phyloP scores from a whole-genome alignment of 2,797 vertebrate genomes.

The Forpus xanthops region DNA sequence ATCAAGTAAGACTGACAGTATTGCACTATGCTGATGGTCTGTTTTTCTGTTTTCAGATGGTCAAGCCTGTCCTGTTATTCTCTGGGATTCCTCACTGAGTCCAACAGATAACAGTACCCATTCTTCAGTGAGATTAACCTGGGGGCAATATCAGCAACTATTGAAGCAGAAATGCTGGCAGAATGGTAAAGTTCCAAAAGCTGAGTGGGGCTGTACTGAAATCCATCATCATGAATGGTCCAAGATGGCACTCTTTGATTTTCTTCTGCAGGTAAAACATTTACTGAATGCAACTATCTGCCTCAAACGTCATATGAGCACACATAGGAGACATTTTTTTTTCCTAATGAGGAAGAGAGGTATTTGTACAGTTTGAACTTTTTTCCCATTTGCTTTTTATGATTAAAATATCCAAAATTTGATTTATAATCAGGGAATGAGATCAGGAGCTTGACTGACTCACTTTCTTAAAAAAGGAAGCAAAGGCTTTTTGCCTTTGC shows the following conservation, averaged over 20 bases:
- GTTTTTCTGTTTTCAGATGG: conserved; percentile 74
- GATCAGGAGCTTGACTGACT: neutral
- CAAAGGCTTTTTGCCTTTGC: neutral
- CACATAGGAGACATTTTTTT: neutral
- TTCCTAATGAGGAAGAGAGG: neutral
- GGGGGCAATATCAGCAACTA: conserved; percentile 87
- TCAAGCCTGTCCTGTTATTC: conserved; percentile 83
- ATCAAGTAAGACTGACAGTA: neutral
- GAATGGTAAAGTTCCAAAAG: conserved; percentile 82
- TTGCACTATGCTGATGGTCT: neutral
- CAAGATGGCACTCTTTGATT: conserved; percentile 93
- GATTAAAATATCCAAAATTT: neutral
- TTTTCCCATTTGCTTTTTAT: neutral
- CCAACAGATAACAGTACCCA: conserved; percentile 77
- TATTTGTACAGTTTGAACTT: neutral
- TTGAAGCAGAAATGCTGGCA: conserved; percentile 90
- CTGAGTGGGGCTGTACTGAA: conserved; percentile 84
- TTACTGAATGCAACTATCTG: neutral
- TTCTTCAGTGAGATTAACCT: conserved; percentile 83
- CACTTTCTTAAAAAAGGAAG: neutral
- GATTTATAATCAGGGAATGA: neutral
- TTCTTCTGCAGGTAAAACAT: conserved; percentile 88
- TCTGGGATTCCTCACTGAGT: conserved; percentile 87
- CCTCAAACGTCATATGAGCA: neutral
- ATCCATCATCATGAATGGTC: conserved; percentile 94